A percentile compares a stretch with the other conserved stretches of the same genome.
phyloP scores from a whole-genome alignment of 2,113 vertebrate genomes.

The Calcarius ornatus region DNA sequence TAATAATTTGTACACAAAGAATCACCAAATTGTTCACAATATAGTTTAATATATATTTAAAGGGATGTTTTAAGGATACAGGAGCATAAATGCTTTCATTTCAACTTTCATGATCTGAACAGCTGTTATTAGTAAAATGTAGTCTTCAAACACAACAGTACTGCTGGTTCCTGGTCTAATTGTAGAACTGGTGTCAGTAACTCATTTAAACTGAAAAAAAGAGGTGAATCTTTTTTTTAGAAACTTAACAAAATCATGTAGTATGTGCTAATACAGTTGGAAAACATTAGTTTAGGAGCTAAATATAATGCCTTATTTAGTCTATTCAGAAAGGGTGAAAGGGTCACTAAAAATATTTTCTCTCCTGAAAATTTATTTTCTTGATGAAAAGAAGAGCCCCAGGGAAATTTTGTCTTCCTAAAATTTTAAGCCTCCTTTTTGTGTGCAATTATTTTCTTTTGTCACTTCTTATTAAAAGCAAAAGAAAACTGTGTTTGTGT shows the following conservation, averaged over 20 bases:
- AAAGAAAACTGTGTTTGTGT: not conserved
- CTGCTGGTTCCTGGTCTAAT: not conserved
- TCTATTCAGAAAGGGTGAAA: not conserved
- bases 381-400: not conserved
- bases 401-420: not conserved
- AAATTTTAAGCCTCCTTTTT: not conserved
- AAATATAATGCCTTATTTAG: not conserved
- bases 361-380: not conserved
- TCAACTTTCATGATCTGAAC: not conserved
- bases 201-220: not conserved
- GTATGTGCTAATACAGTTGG: not conserved
- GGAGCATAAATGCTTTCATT: not conserved
- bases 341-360: not conserved
- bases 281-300: not conserved
- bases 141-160: not conserved
- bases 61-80: not conserved
- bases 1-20: not conserved
- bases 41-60: not conserved
- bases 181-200: not conserved
- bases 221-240: not conserved
- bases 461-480: not conserved
- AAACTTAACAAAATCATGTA: not conserved
- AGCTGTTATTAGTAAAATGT: not conserved
- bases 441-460: not conserved
- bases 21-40: not conserved